Evolutionary conservation across 2,888 invertebrate species (phyloP).

Genomic region (Platerodrilus igneus): DNA sequence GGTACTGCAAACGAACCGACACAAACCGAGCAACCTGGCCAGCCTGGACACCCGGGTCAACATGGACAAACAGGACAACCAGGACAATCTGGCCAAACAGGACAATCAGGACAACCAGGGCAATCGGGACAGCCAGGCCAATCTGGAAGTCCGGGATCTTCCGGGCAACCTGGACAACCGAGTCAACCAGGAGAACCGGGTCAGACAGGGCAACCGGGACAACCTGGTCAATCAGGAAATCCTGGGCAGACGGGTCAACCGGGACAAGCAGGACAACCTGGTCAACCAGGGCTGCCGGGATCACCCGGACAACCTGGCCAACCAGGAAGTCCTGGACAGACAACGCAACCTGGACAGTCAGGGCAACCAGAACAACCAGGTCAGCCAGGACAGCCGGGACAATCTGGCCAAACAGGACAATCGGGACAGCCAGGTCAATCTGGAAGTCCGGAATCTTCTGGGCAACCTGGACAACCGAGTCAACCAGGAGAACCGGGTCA

Average conservation of each 20-base stretch:
- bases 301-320: constrained; percentile 18
- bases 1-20: constrained; percentile 16
- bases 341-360: constrained; percentile 10
- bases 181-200: constrained; percentile 20
- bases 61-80: constrained; percentile 12
- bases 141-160: constrained; percentile 13
- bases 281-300: constrained; percentile 16
- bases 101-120: constrained; percentile 16
- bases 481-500: constrained; percentile 12
- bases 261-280: constrained; percentile 13
- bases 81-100: constrained; percentile 25
- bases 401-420: constrained; percentile 21
- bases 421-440: constrained; percentile 12
- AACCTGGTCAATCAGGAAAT: constrained; percentile 23
- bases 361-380: constrained; percentile 16
- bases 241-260: constrained; percentile 17
- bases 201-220: constrained; percentile 16
- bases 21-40: constrained; percentile 20
- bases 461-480: constrained; percentile 14
- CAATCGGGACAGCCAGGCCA: constrained; percentile 19
- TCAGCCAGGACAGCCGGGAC: constrained; percentile 11
- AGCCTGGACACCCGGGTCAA: constrained; percentile 16
- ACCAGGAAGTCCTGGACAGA: constrained; percentile 24
- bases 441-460: constrained; percentile 11
- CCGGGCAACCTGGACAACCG: constrained; percentile 20